These are phyloP conservation scores for Atta texana DNA, from an alignment of 1,140 invertebrate genomes.

Conservation along the genomic window DNA sequence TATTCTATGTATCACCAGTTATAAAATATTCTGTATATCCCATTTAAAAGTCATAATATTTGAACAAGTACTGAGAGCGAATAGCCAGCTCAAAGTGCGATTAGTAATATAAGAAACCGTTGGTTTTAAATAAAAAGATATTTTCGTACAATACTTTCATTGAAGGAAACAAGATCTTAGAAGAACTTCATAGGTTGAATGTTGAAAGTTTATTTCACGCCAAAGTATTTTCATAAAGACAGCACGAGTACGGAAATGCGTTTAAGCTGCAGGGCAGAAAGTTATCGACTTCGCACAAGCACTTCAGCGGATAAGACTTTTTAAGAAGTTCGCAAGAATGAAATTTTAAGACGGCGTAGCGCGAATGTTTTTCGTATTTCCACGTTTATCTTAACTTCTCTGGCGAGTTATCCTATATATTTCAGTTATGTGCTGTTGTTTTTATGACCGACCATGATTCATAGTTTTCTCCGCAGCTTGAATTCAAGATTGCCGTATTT, in stretches of 20 bases:
- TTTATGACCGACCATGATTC: slow-evolving; percentile 55
- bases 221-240: slow-evolving; percentile 62
- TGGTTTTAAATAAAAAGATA: slow-evolving; percentile 27
- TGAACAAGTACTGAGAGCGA: background rate
- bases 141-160: background rate
- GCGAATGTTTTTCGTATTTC: slow-evolving; percentile 56
- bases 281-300: slow-evolving; percentile 46
- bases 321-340: slow-evolving; percentile 51
- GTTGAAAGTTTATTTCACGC: slow-evolving; percentile 47
- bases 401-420: slow-evolving; percentile 41
- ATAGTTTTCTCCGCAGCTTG: slow-evolving; percentile 44
- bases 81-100: background rate
- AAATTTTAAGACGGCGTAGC: slow-evolving; percentile 54
- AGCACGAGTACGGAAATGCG: slow-evolving; percentile 32
- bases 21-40: background rate
- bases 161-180: background rate
- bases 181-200: background rate
- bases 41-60: background rate
- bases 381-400: slow-evolving; percentile 61
- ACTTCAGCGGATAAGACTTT: slow-evolving; percentile 59
- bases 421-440: slow-evolving; percentile 54
- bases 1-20: no score
- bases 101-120: background rate
- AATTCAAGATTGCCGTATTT: background rate
- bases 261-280: slow-evolving; percentile 28